Base-by-base conservation (phyloP, 2,888 invertebrate species). In the Alviniconcha strummeri region DNA sequence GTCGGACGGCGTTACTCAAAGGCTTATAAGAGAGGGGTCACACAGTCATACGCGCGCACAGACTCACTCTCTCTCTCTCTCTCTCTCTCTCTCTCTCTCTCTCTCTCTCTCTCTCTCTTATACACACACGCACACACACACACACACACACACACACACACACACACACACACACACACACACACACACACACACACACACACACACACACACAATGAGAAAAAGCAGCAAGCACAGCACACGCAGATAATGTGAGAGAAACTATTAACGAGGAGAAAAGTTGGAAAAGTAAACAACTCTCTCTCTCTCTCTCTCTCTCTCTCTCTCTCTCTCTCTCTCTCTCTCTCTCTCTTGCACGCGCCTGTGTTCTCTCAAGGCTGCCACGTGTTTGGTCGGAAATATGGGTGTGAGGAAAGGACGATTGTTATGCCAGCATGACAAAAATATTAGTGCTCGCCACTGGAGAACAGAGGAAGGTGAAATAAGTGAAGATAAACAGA, bases 401-500 rank as follows among this genome's bases (percentile, higher is more conserved):
- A n/a, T 69, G 69, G 69, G 69, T n/a, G 69, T 69, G n/a, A 69
- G n/a, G 69, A 69, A n/a, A 6, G 4, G 7, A 7, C 6, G n/a
- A 69, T 15, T 69, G 69, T 69, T 69, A n/a, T 15, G 69, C 6
- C 15, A 17, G 6, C 69, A n/a, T n/a, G n/a, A n/a, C n/a, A 4
- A 69, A 13, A 69, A 69, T 69, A 69, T 69, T 69, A 69, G 69
- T 69, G 69, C 17, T 17, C 69, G 15, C 69, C 69, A 15, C n/a
- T n/a, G 5, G 6, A 69, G 17, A n/a, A 6, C 2, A n/a, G 17
- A 55, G 75, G 75, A 75, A 75, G 75, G 75, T 75, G 75, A 75
- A 54, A 75, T 75, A 55, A 75, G 75, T 75, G 75, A 75, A 75
- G 54, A 55, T n/a, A 75, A 75, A 75, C n/a, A 75, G 75, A 17